Evolutionary conservation across 2,888 invertebrate species (phyloP).

Genomic region (Agelastica alni): DNA sequence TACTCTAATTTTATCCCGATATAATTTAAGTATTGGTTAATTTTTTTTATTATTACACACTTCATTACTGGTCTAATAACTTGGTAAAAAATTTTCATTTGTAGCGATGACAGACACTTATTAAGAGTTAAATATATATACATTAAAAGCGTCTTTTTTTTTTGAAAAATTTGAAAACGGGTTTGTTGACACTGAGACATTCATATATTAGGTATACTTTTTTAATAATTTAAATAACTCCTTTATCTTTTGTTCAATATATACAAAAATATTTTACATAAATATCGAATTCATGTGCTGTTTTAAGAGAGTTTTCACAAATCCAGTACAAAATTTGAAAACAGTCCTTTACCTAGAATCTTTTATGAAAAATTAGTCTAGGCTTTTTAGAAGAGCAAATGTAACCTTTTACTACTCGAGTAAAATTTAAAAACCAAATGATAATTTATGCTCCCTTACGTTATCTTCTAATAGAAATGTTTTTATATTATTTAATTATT

Average conservation of each 20-base stretch:
- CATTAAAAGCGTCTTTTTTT: constrained; percentile 21
- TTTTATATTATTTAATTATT: too few relatives aligned
- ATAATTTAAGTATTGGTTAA: too few relatives aligned
- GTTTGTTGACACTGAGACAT: constrained; percentile 25
- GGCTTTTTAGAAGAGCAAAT: constrained; percentile 4
- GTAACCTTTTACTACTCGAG: too few relatives aligned
- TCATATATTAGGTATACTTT: constrained; percentile 21
- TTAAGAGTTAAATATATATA: constrained; percentile 12
- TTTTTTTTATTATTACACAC: too few relatives aligned
- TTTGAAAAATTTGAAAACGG: constrained; percentile 15
- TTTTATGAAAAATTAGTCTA: constrained; percentile 4
- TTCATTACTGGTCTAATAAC: too few relatives aligned
- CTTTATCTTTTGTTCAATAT: constrained; percentile 28
- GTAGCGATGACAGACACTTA: constrained; percentile 15
- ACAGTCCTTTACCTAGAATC: constrained; percentile 5
- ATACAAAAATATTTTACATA: constrained; percentile 37
- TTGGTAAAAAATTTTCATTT: background rate
- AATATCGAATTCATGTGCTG: constrained; percentile 26
- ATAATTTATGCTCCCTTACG: too few relatives aligned
- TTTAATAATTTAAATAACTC: constrained; percentile 13
- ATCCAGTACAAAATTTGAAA: constrained; percentile 28
- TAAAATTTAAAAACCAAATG: too few relatives aligned
- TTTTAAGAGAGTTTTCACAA: constrained; percentile 23
- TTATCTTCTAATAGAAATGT: too few relatives aligned
- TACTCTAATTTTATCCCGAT: too few relatives aligned